phyloP scores from a whole-genome alignment of 2,888 invertebrate species.

The Hirtodrosophila confusa region DNA sequence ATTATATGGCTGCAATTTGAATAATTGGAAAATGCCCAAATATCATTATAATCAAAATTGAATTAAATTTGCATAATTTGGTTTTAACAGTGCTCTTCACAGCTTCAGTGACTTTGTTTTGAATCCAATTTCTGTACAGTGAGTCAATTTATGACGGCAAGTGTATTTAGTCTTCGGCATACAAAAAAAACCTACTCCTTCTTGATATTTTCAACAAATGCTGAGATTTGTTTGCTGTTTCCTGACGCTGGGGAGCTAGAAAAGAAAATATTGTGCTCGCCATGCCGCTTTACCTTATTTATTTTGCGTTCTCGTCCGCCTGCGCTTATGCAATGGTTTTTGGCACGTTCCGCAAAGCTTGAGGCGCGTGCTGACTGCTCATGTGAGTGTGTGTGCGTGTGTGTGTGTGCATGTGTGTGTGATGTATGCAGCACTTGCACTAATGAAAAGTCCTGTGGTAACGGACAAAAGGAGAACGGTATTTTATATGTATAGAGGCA shows the following conservation, averaged over 20 bases:
- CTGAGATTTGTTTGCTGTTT: slow-evolving; percentile 67
- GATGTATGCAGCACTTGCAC: slow-evolving; percentile 69
- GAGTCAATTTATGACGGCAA: not conserved
- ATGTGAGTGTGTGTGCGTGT: slow-evolving; percentile 22
- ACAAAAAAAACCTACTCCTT: too few species aligned
- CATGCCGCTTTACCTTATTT: slow-evolving; percentile 55
- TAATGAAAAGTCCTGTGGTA: slow-evolving; percentile 66
- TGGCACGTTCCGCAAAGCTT: slow-evolving; percentile 69
- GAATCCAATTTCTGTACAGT: too few species aligned
- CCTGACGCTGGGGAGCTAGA: slow-evolving; percentile 23
- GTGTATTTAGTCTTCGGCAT: slow-evolving; percentile 1
- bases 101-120: too few species aligned
- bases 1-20: too few species aligned
- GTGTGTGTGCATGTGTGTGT: slow-evolving; percentile 16
- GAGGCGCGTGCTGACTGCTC: slow-evolving; percentile 46
- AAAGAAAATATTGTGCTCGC: slow-evolving; percentile 57
- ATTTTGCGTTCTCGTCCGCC: slow-evolving; percentile 66
- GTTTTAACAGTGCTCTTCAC: too few species aligned
- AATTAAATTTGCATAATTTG: too few species aligned
- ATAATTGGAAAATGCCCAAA: too few species aligned
- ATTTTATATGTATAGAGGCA: slow-evolving; percentile 16
- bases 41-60: too few species aligned
- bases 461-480: slow-evolving; percentile 10
- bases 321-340: slow-evolving; percentile 72
- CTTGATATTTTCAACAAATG: slow-evolving; percentile 10